phyloP scores from a whole-genome alignment of 2,113 vertebrate species.

The Xenus cinereus region DNA sequence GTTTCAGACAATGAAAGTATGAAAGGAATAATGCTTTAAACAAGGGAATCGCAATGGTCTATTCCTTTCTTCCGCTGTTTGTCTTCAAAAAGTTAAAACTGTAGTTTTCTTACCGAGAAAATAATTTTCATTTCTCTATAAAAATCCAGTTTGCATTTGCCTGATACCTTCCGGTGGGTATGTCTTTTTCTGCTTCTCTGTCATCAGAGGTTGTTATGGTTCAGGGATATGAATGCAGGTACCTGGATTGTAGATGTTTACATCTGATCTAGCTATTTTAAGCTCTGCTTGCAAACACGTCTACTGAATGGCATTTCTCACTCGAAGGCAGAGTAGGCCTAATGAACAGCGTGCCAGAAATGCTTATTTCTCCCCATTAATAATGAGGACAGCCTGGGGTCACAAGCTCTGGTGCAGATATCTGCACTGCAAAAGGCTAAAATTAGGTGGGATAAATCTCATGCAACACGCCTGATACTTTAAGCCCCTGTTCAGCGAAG shows the following conservation, averaged over 20 bases:
- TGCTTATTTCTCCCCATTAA: not conserved
- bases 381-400: not conserved
- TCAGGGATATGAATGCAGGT: not conserved
- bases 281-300: not conserved
- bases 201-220: not conserved
- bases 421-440: not conserved
- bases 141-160: not conserved
- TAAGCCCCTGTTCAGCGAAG: not conserved
- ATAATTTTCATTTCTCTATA: not conserved
- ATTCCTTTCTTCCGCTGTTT: not conserved
- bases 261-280: not conserved
- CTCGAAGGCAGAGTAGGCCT: not conserved
- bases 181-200: not conserved
- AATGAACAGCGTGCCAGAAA: not conserved
- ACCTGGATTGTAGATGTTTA: not conserved
- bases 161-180: not conserved
- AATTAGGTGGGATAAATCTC: constrained; percentile 5
- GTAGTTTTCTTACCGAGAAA: not conserved
- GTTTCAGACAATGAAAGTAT: not conserved
- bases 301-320: not conserved
- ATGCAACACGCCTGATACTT: not conserved
- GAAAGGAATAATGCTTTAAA: not conserved
- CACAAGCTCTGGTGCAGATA: not conserved
- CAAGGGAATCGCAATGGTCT: not conserved
- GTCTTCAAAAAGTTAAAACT: not conserved